Evolutionary conservation across 2,888 invertebrate genomes (phyloP).

Genomic region (Cataglyphis rosenhaueri): DNA sequence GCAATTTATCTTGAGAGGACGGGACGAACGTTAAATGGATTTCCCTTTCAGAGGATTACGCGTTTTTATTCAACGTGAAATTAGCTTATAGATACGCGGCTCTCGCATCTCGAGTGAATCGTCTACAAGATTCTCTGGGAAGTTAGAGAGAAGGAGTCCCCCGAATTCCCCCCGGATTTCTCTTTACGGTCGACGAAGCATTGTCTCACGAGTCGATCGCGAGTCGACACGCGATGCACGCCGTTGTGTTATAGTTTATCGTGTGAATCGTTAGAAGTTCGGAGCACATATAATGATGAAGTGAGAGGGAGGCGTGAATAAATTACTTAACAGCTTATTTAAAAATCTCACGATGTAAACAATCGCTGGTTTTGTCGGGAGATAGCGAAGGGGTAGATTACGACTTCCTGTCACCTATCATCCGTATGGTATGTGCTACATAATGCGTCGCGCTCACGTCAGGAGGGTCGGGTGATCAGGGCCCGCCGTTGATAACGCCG

Average conservation of each 20-base stretch:
- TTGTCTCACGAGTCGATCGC: slow-evolving; percentile 41
- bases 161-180: slow-evolving; percentile 20
- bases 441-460: slow-evolving; percentile 51
- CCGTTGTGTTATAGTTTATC: slow-evolving; percentile 27
- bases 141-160: not conserved
- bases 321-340: slow-evolving; percentile 50
- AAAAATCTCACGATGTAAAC: slow-evolving; percentile 57
- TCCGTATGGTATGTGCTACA: slow-evolving; percentile 50
- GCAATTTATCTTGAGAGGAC: slow-evolving; percentile 82
- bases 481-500: slow-evolving; percentile 64
- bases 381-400: slow-evolving; percentile 66
- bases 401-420: slow-evolving; percentile 74
- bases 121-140: slow-evolving; percentile 42
- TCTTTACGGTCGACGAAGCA: not conserved
- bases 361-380: slow-evolving; percentile 43
- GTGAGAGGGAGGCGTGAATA: slow-evolving; percentile 16
- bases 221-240: slow-evolving; percentile 38
- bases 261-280: slow-evolving; percentile 60
- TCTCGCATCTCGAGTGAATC: slow-evolving; percentile 65
- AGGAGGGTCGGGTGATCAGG: slow-evolving; percentile 64
- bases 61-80: slow-evolving; percentile 80
- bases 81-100: slow-evolving; percentile 75
- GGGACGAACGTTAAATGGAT: slow-evolving; percentile 80
- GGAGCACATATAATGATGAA: slow-evolving; percentile 31
- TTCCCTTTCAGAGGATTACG: slow-evolving; percentile 76